Evolutionary conservation across 2,797 vertebrate genomes (phyloP).

Genomic region (Helicolenus hilgendorfi): DNA sequence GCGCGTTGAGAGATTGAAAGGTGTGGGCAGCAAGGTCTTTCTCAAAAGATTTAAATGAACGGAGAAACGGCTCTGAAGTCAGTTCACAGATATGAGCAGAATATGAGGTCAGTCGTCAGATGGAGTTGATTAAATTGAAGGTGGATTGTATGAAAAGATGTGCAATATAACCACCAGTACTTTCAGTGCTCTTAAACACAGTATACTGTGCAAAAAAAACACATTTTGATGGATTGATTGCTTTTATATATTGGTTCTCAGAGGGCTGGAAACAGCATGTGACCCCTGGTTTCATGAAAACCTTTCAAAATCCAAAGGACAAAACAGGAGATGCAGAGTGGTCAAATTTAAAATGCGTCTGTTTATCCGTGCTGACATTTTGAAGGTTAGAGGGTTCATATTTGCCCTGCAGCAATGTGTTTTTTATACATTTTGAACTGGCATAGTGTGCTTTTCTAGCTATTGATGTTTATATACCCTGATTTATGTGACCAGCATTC

Average conservation of each 20-base stretch:
- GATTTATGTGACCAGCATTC: constrained; percentile 26
- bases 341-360: constrained; percentile 28
- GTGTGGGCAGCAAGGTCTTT: constrained; percentile 5
- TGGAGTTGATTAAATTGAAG: not conserved
- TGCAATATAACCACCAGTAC: not conserved
- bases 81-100: not conserved
- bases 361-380: constrained; percentile 34
- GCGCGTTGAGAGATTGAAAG: constrained; percentile 1
- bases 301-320: constrained; percentile 11
- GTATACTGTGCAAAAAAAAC: not conserved
- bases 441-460: not conserved
- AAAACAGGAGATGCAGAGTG: constrained; percentile 2
- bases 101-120: not conserved
- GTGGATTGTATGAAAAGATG: not conserved
- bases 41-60: constrained; percentile 5
- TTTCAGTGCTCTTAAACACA: not conserved
- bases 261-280: not conserved
- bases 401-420: constrained; percentile 9
- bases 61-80: not conserved
- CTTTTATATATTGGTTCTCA: not conserved
- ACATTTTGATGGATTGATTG: not conserved
- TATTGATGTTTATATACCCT: constrained; percentile 15
- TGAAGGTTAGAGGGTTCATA: constrained; percentile 30
- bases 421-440: constrained; percentile 33
- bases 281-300: not conserved